Evolutionary conservation across 2,888 invertebrate genomes (phyloP), one percentile per base, ranked within the genome.

Genomic region (Leptura quadrifasciata): DNA sequence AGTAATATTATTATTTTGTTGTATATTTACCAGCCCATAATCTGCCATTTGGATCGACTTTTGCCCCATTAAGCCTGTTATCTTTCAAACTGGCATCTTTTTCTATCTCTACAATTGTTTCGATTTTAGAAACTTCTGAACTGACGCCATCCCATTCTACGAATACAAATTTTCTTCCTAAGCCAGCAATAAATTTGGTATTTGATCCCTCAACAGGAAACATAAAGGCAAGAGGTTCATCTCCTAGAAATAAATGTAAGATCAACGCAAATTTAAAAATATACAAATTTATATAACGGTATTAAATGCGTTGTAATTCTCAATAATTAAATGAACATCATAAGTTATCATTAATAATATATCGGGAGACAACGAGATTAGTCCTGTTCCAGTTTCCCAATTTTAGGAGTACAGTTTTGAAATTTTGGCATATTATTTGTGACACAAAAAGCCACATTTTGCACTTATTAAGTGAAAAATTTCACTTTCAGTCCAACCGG

Each of bases 51-150:
- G 93, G 92, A 86, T 95, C 95, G 39, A 94, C 93, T 88, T 95
- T 95, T 35, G 92, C 95, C 82, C 95, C 95, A 83, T 95, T 95
- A 84, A 95, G 91, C 82, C 94, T 90, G 86, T 93, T 94, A 2
- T 81, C 88, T 1, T 84, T 78, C 27, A 89, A 87, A 0, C 90
- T 93, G 39, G 90, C 90, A 78, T 92, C 91, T 3, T 87, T 86
- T 83, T 92, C 93, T 8, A 94, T 91, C 80, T 92, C 91, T 0
- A 90, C 89, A 2, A 94, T 83, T 0, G 86, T 85, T 18, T 89
- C 88, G 0, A 91, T 83, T 8, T 91, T 89, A 35, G 90, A 90
- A 6, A 89, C 86, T 65, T 88, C 89, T 79, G 90, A 85, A 3
- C 91, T 89, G 2, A 86, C 83, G 0, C 94, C 93, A 84, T 91